Evolutionary conservation across 2,113 vertebrate species (phyloP).

Genomic region (Macquaria ambigua): DNA sequence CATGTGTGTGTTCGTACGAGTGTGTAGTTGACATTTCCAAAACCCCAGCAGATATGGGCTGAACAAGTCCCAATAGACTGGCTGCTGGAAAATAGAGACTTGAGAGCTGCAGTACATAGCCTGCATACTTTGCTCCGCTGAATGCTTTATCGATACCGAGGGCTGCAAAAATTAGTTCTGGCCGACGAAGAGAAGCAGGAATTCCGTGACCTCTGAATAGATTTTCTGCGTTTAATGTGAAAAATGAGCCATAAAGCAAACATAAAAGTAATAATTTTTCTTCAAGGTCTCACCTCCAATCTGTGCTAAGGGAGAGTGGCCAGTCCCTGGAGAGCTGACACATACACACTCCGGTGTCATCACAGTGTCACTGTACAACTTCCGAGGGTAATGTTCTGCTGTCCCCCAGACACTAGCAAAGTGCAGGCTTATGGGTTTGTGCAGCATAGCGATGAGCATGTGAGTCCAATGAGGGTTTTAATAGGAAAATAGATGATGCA

Average conservation of each 20-base stretch:
- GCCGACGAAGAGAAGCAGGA: constrained; percentile 57
- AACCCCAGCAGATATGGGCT: constrained; percentile 62
- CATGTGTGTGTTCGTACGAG: constrained; percentile 34
- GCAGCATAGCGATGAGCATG: constrained; percentile 11
- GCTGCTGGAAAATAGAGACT: constrained; percentile 74
- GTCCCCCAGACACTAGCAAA: constrained; percentile 44
- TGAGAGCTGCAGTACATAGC: constrained; percentile 75
- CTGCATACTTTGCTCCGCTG: constrained; percentile 77
- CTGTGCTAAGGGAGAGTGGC: constrained; percentile 67
- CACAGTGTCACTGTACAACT: constrained; percentile 67
- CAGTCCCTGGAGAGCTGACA: constrained; percentile 76
- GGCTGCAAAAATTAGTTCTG: constrained; percentile 71
- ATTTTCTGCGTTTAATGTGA: constrained; percentile 87
- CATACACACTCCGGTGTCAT: constrained; percentile 68
- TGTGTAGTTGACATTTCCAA: constrained; percentile 75
- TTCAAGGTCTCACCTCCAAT: constrained; percentile 83
- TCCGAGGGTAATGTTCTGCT: constrained; percentile 69
- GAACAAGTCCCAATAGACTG: constrained; percentile 79
- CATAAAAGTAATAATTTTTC: constrained; percentile 88
- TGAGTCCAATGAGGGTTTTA: constrained; percentile 17
- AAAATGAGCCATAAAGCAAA: constrained; percentile 90
- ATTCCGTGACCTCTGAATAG: constrained; percentile 85
- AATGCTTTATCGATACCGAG: constrained; percentile 81
- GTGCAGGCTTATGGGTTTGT: constrained; percentile 45
- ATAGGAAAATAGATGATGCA: constrained; percentile 2